These are phyloP conservation scores for Muricea muricata DNA, from an alignment of 92 coral and sea anemone genomes.

Conservation along the genomic window DNA sequence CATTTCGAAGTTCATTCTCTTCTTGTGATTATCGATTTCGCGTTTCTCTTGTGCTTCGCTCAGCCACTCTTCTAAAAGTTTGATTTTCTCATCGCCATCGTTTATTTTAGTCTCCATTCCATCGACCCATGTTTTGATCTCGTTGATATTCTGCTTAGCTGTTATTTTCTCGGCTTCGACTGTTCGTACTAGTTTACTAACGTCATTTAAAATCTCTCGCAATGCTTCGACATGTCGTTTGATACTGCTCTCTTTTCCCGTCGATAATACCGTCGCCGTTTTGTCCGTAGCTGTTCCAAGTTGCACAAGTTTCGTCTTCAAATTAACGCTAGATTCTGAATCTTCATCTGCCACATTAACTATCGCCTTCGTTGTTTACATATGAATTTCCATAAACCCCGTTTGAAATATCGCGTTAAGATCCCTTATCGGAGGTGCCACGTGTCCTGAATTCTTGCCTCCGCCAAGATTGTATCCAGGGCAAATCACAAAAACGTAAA, in stretches of 20 bases:
- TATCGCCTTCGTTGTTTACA: no score
- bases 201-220: neutral
- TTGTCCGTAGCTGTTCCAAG: neutral
- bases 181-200: neutral
- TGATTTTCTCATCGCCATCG: slow-evolving; percentile 8
- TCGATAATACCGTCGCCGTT: neutral
- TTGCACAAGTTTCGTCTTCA: neutral
- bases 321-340: neutral
- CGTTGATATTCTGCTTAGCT: neutral
- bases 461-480: no score
- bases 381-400: no score
- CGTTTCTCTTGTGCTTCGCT: neutral
- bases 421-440: no score
- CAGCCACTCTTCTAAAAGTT: neutral
- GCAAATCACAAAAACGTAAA: no score
- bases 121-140: neutral
- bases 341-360: no score
- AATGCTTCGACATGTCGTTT: slow-evolving; percentile 13
- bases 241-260: neutral
- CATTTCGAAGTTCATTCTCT: slow-evolving; percentile 11
- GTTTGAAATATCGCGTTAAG: no score
- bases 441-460: no score
- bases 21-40: neutral
- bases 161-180: slow-evolving; percentile 27
- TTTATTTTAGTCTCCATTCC: neutral